Evolutionary conservation across 2,797 vertebrate genomes (phyloP).

Genomic region (Hydrophis major): DNA sequence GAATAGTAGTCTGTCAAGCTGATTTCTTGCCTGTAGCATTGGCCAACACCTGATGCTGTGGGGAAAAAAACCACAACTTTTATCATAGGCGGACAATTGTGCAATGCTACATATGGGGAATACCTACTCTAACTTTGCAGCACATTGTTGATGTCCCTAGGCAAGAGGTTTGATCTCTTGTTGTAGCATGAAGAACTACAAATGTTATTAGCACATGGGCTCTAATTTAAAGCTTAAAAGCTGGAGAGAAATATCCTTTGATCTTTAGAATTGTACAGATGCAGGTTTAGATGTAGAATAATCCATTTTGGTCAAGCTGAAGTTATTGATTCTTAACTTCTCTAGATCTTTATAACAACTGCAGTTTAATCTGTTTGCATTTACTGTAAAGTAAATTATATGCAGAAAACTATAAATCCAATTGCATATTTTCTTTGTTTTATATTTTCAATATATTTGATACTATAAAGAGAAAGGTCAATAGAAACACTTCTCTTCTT

Average conservation of each 20-base stretch:
- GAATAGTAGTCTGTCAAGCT: conserved; percentile 15
- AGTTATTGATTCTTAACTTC: neutral
- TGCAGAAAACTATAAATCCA: neutral
- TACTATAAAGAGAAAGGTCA: neutral
- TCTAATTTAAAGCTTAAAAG: conserved; percentile 10
- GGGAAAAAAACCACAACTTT: conserved; percentile 22
- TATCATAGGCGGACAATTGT: neutral
- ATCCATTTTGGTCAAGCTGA: conserved; percentile 13
- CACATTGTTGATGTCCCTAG: neutral
- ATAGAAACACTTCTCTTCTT: neutral
- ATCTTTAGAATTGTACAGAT: neutral
- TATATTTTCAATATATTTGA: neutral
- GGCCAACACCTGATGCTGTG: neutral
- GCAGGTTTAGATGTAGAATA: neutral
- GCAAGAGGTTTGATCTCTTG: neutral
- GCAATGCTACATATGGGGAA: conserved; percentile 10
- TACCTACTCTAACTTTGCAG: conserved; percentile 11
- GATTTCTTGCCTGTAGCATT: conserved; percentile 11
- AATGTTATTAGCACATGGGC: neutral
- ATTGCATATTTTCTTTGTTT: neutral
- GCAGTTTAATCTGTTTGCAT: conserved; percentile 4
- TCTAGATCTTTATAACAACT: conserved; percentile 12
- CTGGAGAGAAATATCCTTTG: neutral
- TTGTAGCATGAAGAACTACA: neutral
- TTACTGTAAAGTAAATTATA: neutral